Base-by-base conservation (phyloP, 2,888 invertebrate genomes). In the Heliconius erato region DNA sequence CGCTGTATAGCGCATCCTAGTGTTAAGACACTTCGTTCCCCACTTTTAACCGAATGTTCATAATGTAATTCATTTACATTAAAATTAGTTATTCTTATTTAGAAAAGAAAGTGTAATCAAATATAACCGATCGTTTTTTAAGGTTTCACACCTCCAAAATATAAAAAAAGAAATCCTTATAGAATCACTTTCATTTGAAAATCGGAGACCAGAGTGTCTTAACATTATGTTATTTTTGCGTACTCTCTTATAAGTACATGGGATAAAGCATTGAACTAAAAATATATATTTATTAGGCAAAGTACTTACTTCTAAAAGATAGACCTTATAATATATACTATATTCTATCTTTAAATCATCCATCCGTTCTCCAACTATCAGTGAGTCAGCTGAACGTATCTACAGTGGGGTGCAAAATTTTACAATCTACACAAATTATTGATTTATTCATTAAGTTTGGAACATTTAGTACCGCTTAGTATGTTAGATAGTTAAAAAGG, bases 401-500 rank as follows among this genome's bases (percentile, higher is more conserved):
- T 86, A 86, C 84, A 83, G 86, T 84, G 86, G 88, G 87, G 83
- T 87, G 90, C 89, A 89, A 91, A 90, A 91, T 91, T 91, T 88
- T 89, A 90, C 90, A 90, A 89, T 88, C 86, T 76, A 86, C 84
- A 88, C 86, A 87, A 89, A 88, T 87, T 91, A 92, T 92, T 90
- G 91, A 93, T 92, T 88, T 92, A 92, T 91, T 91, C 92, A 92
- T 91, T 91, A 91, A 87, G 88, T 90, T 71, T 71, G 26, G n/a
- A 89, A 86, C 88, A 91, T 88, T 89, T 88, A 89, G 88, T 89
- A 87, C 86, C 85, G 84, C 82, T 84, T 89, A 86, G 87, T 86
- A 86, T 87, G 85, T 86, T 14, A 40, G 87, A 86, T 83, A 79
- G 80, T 77, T 54, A 44, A 69, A 83, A 80, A 71, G 5, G n/a